Percentiles rank a stretch among this genome's conserved stretches.
Evolutionary conservation across 37 sponge, comb jelly and placozoan genomes (phyloP).

Genomic region (Chondrosia reniformis): DNA sequence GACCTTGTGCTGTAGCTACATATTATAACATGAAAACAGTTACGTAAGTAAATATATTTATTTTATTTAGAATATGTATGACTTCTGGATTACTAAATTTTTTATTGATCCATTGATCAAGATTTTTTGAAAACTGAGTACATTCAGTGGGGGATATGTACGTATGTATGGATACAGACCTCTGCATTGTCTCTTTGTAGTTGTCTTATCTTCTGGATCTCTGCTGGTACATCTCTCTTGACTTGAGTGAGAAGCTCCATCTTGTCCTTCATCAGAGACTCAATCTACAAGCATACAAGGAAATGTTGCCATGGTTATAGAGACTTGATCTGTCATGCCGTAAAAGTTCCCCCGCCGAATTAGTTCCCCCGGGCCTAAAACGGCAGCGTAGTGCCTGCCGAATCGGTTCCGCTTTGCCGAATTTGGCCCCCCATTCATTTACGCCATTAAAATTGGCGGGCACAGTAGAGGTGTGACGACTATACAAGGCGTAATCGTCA

Average conservation of each 20-base stretch:
- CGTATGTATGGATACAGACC: slow-evolving; percentile 19
- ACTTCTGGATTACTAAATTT: too few species aligned
- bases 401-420: too few species aligned
- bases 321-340: too few species aligned
- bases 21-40: neutral
- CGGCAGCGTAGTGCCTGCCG: too few species aligned
- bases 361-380: too few species aligned
- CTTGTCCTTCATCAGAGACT: neutral
- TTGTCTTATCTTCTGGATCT: slow-evolving; percentile 48
- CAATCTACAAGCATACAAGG: neutral
- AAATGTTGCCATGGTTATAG: too few species aligned
- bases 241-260: neutral
- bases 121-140: neutral
- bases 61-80: neutral
- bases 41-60: neutral
- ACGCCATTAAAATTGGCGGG: too few species aligned
- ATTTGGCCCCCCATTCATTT: too few species aligned
- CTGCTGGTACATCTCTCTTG: slow-evolving; percentile 42
- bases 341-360: too few species aligned
- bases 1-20: slow-evolving; percentile 42
- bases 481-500: too few species aligned
- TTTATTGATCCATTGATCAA: too few species aligned
- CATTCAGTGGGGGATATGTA: neutral
- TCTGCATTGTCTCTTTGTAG: slow-evolving; percentile 50
- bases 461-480: too few species aligned